Base-by-base conservation (phyloP, 2,888 invertebrate genomes). In the Xestoiulus laeticollis region DNA sequence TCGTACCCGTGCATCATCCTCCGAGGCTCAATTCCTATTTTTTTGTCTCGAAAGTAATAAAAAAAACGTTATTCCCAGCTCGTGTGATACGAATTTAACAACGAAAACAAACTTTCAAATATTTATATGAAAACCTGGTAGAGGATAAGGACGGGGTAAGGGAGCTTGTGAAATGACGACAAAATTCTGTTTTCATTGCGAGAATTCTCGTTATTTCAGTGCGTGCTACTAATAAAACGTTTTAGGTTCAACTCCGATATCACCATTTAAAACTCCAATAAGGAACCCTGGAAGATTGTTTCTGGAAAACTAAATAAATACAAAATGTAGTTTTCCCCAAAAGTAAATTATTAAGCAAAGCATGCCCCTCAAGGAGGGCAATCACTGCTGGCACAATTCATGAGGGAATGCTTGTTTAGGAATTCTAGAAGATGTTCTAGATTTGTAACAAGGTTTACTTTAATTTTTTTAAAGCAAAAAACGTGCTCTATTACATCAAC, bases 21-120 rank as follows among this genome's bases (percentile, higher is more conserved):
- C 68, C 1, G 68, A 68, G 68, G 68, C 22, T 68, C 22, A n/a
- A 22, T 8, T 53, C 19, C 4, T 19, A 53, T 10, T 48, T 53
- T 53, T 53, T 53, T 68, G 68, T 68, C 68, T 68, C 68, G 22
- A 22, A 26, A 68, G 68, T 26, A 68, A 68, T 22, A 22, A 38
- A 38, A 38, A 68, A 68, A 68, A 68, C 68, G 68, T 68, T 68
- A 68, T 68, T 68, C 22, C 68, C 2, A 0, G 68, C 68, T 68
- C 8, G 68, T 68, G 10, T 22, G 68, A 68, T 68, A 26, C 68
- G 22, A 68, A 68, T 26, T 68, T 26, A 68, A 68, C 68, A 22
- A 68, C 53, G n/a, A 68, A 68, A 68, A 68, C 68, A 68, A 68
- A 68, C 68, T 22, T 68, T 68, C 68, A 68, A 68, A 68, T 68